phyloP scores from a whole-genome alignment of 2,888 invertebrate species.

The Caenorhabditis doughertyi region DNA sequence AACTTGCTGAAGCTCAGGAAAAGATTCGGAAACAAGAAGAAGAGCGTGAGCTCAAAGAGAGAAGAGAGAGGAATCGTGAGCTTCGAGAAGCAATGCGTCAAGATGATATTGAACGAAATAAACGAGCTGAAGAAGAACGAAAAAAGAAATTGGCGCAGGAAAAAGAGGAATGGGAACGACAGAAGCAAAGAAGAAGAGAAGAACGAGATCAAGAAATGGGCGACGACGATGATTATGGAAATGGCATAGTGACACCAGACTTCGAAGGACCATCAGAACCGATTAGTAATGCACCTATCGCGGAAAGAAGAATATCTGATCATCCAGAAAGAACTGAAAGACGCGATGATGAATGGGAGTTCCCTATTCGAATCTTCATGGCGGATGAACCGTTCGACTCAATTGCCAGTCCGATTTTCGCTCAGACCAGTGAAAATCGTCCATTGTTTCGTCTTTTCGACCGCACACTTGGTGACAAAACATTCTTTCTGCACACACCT shows the following conservation, averaged over 20 bases:
- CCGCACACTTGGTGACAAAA: conserved; percentile 4
- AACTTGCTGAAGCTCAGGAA: conserved; percentile 41
- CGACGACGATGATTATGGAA: conserved; percentile 48
- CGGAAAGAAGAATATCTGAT: not conserved
- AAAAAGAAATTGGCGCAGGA: conserved; percentile 4
- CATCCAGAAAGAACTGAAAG: not conserved
- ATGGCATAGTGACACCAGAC: conserved; percentile 20
- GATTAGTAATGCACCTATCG: not conserved
- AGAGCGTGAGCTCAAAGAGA: conserved; percentile 22
- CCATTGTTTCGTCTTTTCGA: conserved; percentile 29
- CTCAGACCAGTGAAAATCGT: conserved; percentile 34
- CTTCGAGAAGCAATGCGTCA: conserved; percentile 31
- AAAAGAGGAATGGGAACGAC: conserved; percentile 30
- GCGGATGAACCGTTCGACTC: conserved; percentile 35
- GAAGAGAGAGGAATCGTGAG: conserved; percentile 19
- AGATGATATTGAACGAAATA: conserved; percentile 20
- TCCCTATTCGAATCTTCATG: conserved; percentile 35
- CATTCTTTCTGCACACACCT: conserved; percentile 44
- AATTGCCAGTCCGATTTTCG: conserved; percentile 36
- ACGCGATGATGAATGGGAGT: conserved; percentile 24
- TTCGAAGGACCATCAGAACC: conserved; percentile 3
- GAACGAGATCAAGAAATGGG: conserved; percentile 12
- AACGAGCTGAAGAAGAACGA: conserved; percentile 1
- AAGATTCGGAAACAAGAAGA: conserved; percentile 49
- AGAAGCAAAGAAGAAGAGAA: conserved; percentile 7